phyloP scores from a whole-genome alignment of 2,113 vertebrate species.

The Cettia cetti region DNA sequence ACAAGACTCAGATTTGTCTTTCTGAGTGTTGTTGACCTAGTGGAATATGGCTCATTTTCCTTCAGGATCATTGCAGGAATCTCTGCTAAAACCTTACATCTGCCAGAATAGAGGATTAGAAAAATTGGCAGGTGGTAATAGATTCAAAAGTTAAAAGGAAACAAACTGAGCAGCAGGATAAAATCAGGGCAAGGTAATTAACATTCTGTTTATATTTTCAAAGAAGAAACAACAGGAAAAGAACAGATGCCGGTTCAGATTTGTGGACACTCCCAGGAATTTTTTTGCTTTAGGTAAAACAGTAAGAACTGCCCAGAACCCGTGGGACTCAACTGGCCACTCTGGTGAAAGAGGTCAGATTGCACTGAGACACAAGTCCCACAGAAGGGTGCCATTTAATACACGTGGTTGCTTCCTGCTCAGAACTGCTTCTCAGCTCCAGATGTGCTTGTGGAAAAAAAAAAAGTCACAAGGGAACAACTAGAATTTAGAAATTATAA shows the following conservation, averaged over 20 bases:
- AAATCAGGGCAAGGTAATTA: constrained; percentile 62
- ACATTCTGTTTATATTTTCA: constrained; percentile 65
- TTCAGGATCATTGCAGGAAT: constrained; percentile 3
- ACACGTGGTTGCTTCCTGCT: neutral
- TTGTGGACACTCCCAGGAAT: constrained; percentile 43
- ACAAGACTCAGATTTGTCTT: neutral
- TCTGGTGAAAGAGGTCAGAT: neutral
- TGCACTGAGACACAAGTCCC: neutral
- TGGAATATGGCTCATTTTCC: neutral
- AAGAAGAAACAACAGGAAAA: constrained; percentile 62
- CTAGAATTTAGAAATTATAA: constrained; percentile 56
- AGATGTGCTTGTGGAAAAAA: neutral
- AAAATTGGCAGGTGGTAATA: constrained; percentile 60
- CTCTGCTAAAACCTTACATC: constrained; percentile 19
- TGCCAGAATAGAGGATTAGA: constrained; percentile 61
- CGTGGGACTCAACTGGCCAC: neutral
- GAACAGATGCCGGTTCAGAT: constrained; percentile 45
- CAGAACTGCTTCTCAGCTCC: constrained; percentile 1
- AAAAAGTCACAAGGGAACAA: neutral
- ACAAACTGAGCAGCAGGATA: constrained; percentile 56
- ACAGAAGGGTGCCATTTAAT: neutral
- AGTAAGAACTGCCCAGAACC: constrained; percentile 2
- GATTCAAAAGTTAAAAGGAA: constrained; percentile 65
- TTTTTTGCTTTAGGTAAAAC: constrained; percentile 55
- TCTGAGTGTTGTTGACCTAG: neutral